These are phyloP conservation scores for Plagodis pulveraria DNA, from an alignment of 2,888 invertebrate species.

Conservation along the genomic window DNA sequence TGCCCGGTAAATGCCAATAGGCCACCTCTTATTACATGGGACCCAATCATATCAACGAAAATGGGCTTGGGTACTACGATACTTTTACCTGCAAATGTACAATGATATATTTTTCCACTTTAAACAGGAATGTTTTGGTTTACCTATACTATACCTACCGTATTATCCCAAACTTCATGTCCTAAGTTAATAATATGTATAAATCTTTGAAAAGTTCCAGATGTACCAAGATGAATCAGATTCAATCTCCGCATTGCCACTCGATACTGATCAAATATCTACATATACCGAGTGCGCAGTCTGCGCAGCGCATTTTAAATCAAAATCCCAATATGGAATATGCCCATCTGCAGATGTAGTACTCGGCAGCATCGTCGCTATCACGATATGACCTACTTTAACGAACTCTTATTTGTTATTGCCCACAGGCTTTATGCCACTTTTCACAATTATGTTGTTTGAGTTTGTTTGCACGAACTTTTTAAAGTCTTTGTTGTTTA, in stretches of 20 bases:
- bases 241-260: slow-evolving; percentile 13
- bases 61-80: too few relatives aligned
- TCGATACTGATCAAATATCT: slow-evolving; percentile 8
- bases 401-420: slow-evolving; percentile 23
- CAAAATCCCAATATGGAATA: slow-evolving; percentile 16
- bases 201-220: too few relatives aligned
- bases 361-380: slow-evolving; percentile 7
- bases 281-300: background rate
- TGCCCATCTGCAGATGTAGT: slow-evolving; percentile 4
- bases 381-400: slow-evolving; percentile 25
- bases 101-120: too few relatives aligned
- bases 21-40: too few relatives aligned
- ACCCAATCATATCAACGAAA: too few relatives aligned
- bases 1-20: too few relatives aligned
- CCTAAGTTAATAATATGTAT: too few relatives aligned
- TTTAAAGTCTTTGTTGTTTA: background rate
- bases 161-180: too few relatives aligned
- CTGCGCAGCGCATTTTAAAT: slow-evolving; percentile 8
- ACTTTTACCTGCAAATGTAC: too few relatives aligned
- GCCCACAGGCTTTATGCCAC: slow-evolving; percentile 5
- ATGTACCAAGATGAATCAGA: background rate
- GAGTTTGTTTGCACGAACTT: background rate
- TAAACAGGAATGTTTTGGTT: too few relatives aligned
- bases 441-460: too few relatives aligned
- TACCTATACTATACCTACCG: too few relatives aligned